These are phyloP conservation scores for Aromia moschata DNA, from an alignment of 2,888 invertebrate species.

Conservation along the genomic window DNA sequence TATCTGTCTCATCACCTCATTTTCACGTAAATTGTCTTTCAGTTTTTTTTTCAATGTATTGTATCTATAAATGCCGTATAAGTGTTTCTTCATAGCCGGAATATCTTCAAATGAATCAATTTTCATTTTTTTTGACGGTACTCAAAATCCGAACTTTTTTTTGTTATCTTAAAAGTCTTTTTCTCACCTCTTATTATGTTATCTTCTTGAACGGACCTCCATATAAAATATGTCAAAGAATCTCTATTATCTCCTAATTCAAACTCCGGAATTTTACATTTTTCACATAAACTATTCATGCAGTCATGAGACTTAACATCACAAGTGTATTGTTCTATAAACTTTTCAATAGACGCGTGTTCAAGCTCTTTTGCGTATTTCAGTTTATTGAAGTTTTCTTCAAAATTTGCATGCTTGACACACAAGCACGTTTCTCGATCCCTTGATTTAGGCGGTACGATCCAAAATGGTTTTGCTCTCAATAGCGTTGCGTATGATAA, in stretches of 20 bases:
- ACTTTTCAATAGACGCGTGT: neutral
- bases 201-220: conserved; percentile 5
- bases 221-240: conserved; percentile 12
- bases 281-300: conserved; percentile 15
- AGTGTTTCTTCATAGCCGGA: conserved; percentile 20
- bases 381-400: conserved; percentile 9
- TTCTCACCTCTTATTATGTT: conserved; percentile 6
- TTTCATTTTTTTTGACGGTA: conserved; percentile 14
- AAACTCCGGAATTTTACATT: neutral
- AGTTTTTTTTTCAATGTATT: conserved; percentile 15
- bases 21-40: conserved; percentile 13
- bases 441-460: conserved; percentile 37
- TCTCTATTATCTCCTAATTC: neutral
- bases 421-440: conserved; percentile 42
- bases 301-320: conserved; percentile 13
- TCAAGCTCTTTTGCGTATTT: neutral
- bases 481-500: conserved; percentile 38
- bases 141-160: conserved; percentile 2
- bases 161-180: conserved; percentile 9
- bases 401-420: conserved; percentile 33
- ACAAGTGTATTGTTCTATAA: conserved; percentile 4
- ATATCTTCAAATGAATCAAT: conserved; percentile 9
- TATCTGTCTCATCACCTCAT: conserved; percentile 16
- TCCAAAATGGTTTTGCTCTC: conserved; percentile 43
- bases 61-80: conserved; percentile 16